Percentiles rank a stretch among this genome's conserved stretches.
Evolutionary conservation across 1,140 invertebrate genomes (phyloP).

Genomic region (Achatina immaculata): DNA sequence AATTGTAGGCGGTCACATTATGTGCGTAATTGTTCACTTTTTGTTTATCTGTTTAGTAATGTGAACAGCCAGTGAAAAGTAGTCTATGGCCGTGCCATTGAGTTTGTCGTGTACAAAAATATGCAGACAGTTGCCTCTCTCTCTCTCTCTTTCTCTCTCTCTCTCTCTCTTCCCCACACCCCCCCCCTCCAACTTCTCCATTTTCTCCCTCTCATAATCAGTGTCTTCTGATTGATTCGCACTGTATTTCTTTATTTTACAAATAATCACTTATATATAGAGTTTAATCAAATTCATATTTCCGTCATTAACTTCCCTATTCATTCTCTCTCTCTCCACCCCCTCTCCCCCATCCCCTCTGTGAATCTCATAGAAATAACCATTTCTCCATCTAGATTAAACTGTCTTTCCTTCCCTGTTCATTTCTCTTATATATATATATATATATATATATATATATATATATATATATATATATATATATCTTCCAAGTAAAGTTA

Average conservation of each 20-base stretch:
- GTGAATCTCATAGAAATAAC: neutral
- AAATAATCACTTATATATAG: no score
- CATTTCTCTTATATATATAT: neutral
- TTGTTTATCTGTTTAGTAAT: no score
- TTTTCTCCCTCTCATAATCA: neutral
- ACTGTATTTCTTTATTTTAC: no score
- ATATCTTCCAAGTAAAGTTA: neutral
- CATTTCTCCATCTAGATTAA: neutral
- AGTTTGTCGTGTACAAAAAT: no score
- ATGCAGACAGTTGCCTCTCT: neutral
- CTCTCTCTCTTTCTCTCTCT: neutral
- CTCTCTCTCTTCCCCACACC: neutral
- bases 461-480: conserved; percentile 1
- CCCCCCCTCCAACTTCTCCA: neutral
- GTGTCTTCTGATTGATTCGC: neutral
- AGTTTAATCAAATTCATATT: no score
- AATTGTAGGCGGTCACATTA: no score
- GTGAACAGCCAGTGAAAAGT: no score
- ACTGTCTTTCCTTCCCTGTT: conserved; percentile 3
- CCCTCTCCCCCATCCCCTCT: neutral
- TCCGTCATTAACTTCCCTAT: neutral
- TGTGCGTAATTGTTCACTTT: no score
- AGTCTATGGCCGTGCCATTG: no score
- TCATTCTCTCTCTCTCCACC: conserved; percentile 11
- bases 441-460: neutral